These are phyloP conservation scores for Drosophila anomalata DNA, from an alignment of 2,888 invertebrate species.

Conservation along the genomic window DNA sequence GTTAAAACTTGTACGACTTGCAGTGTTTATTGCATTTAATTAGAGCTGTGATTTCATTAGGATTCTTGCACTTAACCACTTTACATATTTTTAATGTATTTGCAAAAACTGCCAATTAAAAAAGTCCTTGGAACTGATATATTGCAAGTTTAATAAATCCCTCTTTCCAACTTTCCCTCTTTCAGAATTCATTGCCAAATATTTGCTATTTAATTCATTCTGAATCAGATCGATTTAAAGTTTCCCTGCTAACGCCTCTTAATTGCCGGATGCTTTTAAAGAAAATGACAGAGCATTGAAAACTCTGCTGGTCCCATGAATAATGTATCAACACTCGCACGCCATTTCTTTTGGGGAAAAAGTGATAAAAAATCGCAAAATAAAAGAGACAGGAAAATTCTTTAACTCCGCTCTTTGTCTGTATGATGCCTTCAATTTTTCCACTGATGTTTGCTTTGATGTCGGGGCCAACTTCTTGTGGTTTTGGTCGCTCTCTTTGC, in stretches of 20 bases:
- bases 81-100: not conserved
- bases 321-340: conserved; percentile 35
- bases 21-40: not conserved
- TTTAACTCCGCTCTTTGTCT: conserved; percentile 58
- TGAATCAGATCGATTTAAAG: conserved; percentile 23
- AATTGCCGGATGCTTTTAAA: conserved; percentile 35
- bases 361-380: conserved; percentile 17
- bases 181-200: conserved; percentile 8
- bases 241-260: conserved; percentile 23
- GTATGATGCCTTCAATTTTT: conserved; percentile 43
- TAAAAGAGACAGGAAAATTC: conserved; percentile 23
- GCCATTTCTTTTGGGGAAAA: conserved; percentile 24
- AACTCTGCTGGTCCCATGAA: conserved; percentile 47
- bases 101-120: not conserved
- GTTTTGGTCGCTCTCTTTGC: conserved; percentile 33
- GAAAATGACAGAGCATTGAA: conserved; percentile 20
- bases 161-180: not conserved
- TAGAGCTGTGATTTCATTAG: not conserved
- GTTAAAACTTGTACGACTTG: not conserved
- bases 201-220: conserved; percentile 11
- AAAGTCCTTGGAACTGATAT: not conserved
- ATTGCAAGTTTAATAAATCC: not conserved
- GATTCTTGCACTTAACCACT: not conserved
- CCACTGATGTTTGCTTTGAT: conserved; percentile 61
- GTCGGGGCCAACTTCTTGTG: conserved; percentile 53